Percentiles rank a stretch among this genome's conserved stretches.
phyloP scores from a whole-genome alignment of 2,888 invertebrate species.

The Mystacides longicornis region DNA sequence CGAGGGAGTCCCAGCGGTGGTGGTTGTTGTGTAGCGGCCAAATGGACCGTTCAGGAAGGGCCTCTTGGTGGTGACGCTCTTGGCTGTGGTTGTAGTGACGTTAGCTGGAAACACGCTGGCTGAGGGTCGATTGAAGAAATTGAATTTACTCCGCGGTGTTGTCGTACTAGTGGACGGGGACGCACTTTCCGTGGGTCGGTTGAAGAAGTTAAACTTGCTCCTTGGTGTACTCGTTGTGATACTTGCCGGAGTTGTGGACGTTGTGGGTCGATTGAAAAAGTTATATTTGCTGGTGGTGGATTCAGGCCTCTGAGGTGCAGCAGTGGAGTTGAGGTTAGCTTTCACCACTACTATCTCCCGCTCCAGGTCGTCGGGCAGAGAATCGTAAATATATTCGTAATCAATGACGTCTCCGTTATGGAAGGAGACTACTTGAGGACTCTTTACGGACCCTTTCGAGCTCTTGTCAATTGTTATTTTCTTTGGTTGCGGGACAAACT shows the following conservation, averaged over 20 bases:
- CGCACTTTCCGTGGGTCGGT: no score
- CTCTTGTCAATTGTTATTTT: not conserved
- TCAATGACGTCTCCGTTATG: constrained; percentile 20
- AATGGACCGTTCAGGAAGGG: not conserved
- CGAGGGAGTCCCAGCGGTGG: not conserved
- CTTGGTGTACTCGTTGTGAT: not conserved
- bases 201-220: no score
- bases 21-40: not conserved
- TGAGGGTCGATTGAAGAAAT: not conserved
- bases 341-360: constrained; percentile 6
- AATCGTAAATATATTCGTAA: constrained; percentile 20
- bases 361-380: constrained; percentile 4
- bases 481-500: not conserved
- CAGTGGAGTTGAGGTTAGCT: not conserved
- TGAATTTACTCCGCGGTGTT: not conserved
- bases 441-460: not conserved
- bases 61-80: not conserved
- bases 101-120: not conserved
- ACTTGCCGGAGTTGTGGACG: not conserved
- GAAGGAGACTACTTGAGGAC: constrained; percentile 5
- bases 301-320: not conserved
- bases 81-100: not conserved
- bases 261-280: not conserved
- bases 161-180: no score
- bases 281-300: not conserved